Percentiles rank a stretch among this genome's conserved stretches.
These are phyloP conservation scores for Ceyx margarethae DNA, from an alignment of 2,113 vertebrate genomes.

Conservation along the genomic window DNA sequence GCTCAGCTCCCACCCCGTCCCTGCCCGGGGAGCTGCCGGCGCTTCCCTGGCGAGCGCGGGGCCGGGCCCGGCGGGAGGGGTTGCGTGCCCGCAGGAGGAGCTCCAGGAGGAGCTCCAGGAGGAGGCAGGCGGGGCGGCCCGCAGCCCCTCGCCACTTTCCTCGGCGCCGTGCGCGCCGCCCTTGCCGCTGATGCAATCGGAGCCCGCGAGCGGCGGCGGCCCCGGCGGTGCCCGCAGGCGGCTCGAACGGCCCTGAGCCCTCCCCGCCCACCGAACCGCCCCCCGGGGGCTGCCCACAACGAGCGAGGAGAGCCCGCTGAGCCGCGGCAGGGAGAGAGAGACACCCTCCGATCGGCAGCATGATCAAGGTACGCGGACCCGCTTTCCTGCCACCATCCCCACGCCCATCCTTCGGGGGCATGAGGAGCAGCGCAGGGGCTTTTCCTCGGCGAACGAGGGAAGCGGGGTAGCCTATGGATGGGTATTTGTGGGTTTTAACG, in stretches of 20 bases:
- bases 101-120: not conserved
- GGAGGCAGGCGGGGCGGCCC: not conserved
- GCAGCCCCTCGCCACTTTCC: not conserved
- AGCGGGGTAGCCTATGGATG: not conserved
- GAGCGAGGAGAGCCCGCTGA: not conserved
- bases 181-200: conserved; percentile 44
- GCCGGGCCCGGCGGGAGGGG: not conserved
- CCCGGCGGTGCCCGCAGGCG: not conserved
- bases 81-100: not conserved
- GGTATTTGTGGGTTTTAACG: not conserved
- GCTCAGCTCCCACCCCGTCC: accelerated
- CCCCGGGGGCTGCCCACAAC: not conserved
- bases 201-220: not conserved
- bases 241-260: not conserved
- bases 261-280: not conserved
- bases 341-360: not conserved
- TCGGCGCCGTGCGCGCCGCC: not conserved
- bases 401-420: not conserved
- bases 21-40: not conserved
- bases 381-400: accelerated
- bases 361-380: conserved; percentile 37
- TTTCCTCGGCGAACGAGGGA: not conserved
- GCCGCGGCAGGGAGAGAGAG: not conserved
- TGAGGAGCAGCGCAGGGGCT: not conserved
- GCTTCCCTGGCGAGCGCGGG: not conserved